Percentiles rank a stretch among this genome's conserved stretches.
These are phyloP conservation scores for Nematostella vectensis DNA, from an alignment of 92 coral and sea anemone genomes.

Conservation along the genomic window DNA sequence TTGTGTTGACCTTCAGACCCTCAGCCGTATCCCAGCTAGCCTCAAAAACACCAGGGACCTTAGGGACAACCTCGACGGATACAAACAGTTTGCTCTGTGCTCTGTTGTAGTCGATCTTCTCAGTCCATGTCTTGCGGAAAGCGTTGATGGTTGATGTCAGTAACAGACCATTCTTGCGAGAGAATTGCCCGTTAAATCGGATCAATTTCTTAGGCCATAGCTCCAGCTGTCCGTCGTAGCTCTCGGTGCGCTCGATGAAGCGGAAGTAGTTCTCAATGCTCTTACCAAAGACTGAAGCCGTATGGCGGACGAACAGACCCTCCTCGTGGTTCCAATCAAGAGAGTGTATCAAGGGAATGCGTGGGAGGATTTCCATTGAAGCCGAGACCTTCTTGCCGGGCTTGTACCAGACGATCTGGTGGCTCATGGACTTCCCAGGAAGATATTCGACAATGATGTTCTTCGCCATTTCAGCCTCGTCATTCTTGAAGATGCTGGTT, in stretches of 20 bases:
- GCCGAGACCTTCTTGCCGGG: conserved; percentile 32
- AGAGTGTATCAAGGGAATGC: conserved; percentile 36
- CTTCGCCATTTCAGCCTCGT: conserved; percentile 30
- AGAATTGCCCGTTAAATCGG: conserved; percentile 48
- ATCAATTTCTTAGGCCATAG: conserved; percentile 52
- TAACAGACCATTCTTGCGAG: conserved; percentile 51
- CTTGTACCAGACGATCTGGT: conserved; percentile 64
- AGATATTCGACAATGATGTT: conserved; percentile 56
- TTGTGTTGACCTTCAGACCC: conserved; percentile 53
- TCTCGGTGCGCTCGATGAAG: conserved; percentile 29
- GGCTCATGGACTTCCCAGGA: conserved; percentile 64
- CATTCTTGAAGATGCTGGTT: conserved; percentile 40
- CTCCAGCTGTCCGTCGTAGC: conserved; percentile 50
- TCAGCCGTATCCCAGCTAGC: conserved; percentile 52
- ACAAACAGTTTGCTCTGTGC: conserved; percentile 38
- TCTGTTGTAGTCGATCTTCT: conserved; percentile 49
- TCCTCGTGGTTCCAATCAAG: conserved; percentile 45
- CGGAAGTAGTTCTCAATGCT: conserved; percentile 47
- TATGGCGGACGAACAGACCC: conserved; percentile 42
- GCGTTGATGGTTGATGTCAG: conserved; percentile 51
- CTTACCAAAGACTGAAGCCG: conserved; percentile 39
- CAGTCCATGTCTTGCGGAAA: conserved; percentile 69
- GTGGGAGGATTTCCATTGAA: conserved; percentile 42
- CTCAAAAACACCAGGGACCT: conserved; percentile 53
- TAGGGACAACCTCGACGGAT: conserved; percentile 66